phyloP scores from a whole-genome alignment of 2,113 vertebrate species.

The Eira barbara region DNA sequence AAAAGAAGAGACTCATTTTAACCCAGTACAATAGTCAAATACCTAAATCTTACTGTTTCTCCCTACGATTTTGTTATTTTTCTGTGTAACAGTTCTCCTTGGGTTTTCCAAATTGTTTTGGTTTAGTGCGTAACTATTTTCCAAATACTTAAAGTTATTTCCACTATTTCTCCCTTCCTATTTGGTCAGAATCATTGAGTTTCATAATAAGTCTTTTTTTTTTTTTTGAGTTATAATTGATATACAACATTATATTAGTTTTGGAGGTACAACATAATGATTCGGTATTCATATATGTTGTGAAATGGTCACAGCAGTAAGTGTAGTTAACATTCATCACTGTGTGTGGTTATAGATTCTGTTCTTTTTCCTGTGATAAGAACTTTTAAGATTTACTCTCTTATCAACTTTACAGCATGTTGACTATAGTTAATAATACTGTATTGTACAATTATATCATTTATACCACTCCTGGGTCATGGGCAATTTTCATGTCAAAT shows the following conservation, averaged over 20 bases:
- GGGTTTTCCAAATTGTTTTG: background rate
- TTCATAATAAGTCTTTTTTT: background rate
- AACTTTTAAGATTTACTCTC: background rate
- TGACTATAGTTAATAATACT: background rate
- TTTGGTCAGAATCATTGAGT: constrained; percentile 9
- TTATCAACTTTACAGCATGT: background rate
- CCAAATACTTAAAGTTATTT: background rate
- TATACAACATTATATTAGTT: background rate
- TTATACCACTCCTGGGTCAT: constrained; percentile 20
- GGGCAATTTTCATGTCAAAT: constrained; percentile 47
- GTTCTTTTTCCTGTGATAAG: background rate
- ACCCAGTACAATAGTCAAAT: background rate
- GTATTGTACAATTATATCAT: background rate
- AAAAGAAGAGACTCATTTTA: constrained; percentile 10
- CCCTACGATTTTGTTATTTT: background rate
- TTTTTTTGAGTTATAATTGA: background rate
- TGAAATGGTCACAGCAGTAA: background rate
- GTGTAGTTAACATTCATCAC: background rate
- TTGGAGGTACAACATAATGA: background rate
- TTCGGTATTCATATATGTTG: background rate
- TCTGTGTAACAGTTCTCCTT: background rate
- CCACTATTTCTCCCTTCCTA: background rate
- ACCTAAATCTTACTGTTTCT: background rate
- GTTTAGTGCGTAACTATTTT: constrained; percentile 26
- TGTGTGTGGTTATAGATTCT: background rate